These are phyloP conservation scores for Pachycephus smyrnensis DNA, from an alignment of 2,888 invertebrate genomes.

Conservation along the genomic window DNA sequence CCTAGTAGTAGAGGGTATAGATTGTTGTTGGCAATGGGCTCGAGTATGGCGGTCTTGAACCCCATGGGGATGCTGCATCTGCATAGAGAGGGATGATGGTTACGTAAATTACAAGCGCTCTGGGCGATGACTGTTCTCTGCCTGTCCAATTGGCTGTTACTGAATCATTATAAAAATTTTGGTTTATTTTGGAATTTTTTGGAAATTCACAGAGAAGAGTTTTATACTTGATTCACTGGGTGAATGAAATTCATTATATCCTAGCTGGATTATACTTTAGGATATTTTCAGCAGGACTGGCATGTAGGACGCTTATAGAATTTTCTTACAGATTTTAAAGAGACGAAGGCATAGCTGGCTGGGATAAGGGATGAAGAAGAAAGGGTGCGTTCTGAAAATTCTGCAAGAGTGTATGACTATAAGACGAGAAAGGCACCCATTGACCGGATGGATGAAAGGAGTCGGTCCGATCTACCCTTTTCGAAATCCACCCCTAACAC, in stretches of 20 bases:
- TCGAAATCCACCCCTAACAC: constrained; percentile 45
- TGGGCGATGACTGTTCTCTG: constrained; percentile 51
- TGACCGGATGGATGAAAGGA: constrained; percentile 45
- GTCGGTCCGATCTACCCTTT: constrained; percentile 35
- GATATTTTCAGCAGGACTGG: neutral
- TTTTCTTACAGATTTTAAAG: neutral
- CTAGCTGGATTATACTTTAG: neutral
- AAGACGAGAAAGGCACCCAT: constrained; percentile 34
- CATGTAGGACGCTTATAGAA: neutral
- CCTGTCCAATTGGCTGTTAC: neutral
- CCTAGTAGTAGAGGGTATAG: neutral
- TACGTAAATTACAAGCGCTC: constrained; percentile 61
- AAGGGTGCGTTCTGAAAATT: constrained; percentile 5
- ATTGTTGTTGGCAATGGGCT: neutral
- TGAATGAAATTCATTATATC: neutral
- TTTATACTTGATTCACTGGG: neutral
- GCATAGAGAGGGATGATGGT: constrained; percentile 60
- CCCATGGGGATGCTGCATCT: constrained; percentile 49
- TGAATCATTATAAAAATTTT: neutral
- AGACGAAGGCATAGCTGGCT: neutral
- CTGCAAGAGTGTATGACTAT: neutral
- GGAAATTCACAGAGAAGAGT: neutral
- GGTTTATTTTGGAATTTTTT: neutral
- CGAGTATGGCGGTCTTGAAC: constrained; percentile 14
- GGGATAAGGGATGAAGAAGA: neutral